Evolutionary conservation across 2,797 vertebrate species (phyloP).

Genomic region (Monodelphis domestica): DNA sequence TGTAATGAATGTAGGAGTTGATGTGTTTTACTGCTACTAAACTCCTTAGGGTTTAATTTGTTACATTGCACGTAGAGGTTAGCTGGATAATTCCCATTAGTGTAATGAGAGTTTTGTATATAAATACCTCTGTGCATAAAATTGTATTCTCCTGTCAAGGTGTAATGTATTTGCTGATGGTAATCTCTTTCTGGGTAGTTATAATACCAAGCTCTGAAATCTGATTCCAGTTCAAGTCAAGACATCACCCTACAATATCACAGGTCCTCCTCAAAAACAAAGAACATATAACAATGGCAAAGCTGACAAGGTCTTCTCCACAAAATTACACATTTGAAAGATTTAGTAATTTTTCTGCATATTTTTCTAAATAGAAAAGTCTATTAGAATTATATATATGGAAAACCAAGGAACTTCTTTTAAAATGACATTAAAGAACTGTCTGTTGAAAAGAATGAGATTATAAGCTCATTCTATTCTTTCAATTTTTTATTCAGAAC

Average conservation of each 20-base stretch:
- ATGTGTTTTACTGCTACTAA: conserved; percentile 47
- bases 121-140: conserved; percentile 58
- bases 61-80: conserved; percentile 53
- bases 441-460: neutral
- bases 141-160: conserved; percentile 4
- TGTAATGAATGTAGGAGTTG: neutral
- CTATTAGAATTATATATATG: neutral
- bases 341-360: neutral
- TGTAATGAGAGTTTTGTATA: conserved; percentile 57
- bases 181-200: conserved; percentile 3
- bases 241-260: too few relatives aligned
- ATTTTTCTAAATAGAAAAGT: conserved; percentile 33
- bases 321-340: neutral
- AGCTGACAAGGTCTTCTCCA: neutral
- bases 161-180: neutral
- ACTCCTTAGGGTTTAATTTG: conserved; percentile 63
- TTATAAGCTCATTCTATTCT: neutral
- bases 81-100: conserved; percentile 42
- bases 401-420: conserved; percentile 11
- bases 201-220: conserved; percentile 11
- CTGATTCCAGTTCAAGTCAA: too few relatives aligned
- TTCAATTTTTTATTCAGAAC: neutral
- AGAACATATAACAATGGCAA: too few relatives aligned
- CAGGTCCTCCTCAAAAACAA: too few relatives aligned
- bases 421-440: conserved; percentile 14